phyloP scores from a whole-genome alignment of 2,797 vertebrate genomes.

The Tinamus major region DNA sequence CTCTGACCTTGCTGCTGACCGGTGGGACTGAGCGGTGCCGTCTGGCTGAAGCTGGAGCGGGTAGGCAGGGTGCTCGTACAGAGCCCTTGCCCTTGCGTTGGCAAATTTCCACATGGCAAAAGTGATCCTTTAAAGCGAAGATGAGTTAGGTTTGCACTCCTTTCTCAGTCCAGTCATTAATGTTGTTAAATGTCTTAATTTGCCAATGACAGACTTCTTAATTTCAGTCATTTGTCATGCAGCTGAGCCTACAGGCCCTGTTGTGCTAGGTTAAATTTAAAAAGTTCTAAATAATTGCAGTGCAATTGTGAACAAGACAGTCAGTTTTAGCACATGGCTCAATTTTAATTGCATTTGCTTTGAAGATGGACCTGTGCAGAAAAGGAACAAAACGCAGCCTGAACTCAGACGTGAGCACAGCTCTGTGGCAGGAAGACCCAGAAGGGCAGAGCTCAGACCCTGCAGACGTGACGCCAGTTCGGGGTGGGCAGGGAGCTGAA shows the following conservation, averaged over 20 bases:
- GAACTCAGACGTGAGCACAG: neutral
- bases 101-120: neutral
- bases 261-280: neutral
- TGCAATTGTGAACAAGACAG: neutral
- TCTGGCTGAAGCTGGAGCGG: neutral
- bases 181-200: neutral
- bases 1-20: neutral
- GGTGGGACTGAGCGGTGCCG: neutral
- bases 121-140: neutral
- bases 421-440: neutral
- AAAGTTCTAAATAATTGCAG: neutral
- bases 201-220: neutral
- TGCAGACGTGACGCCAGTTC: neutral
- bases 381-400: neutral
- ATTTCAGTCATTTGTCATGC: neutral
- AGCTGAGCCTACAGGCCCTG: neutral
- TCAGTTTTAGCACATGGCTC: constrained; percentile 9
- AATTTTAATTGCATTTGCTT: constrained; percentile 5
- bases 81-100: neutral
- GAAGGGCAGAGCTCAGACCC: neutral
- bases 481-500: neutral
- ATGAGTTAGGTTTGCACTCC: neutral
- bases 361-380: neutral
- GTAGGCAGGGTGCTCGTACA: neutral
- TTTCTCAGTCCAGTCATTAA: neutral